A percentile compares a stretch with the other conserved stretches of the same genome.
Evolutionary conservation across 2,113 vertebrate species (phyloP).

Genomic region (Amphiprion ocellaris): DNA sequence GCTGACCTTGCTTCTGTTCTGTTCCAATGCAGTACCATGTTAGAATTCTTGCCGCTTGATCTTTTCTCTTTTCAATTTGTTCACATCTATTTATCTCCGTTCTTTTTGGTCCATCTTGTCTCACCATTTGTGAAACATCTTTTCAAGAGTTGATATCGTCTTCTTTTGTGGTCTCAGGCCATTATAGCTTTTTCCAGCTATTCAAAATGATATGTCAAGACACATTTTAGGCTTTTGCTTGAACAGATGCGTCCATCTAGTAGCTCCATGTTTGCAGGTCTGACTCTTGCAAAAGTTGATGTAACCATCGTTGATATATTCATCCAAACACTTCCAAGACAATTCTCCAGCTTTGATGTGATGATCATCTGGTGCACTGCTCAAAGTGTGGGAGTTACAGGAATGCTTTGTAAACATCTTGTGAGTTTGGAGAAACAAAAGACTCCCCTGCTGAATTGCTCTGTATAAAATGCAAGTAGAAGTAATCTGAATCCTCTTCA

Average conservation of each 20-base stretch:
- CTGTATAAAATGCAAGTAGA: background rate
- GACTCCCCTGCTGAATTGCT: background rate
- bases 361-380: background rate
- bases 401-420: background rate
- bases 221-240: background rate
- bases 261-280: background rate
- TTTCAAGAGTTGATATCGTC: background rate
- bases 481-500: constrained; percentile 18
- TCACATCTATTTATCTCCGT: constrained; percentile 3
- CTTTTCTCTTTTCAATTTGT: background rate
- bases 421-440: background rate
- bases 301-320: background rate
- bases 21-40: background rate
- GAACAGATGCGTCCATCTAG: background rate
- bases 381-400: background rate
- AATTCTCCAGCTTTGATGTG: background rate
- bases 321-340: background rate
- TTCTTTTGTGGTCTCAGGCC: constrained; percentile 11
- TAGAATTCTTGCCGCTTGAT: background rate
- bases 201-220: background rate
- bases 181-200: background rate
- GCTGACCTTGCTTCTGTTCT: constrained; percentile 7
- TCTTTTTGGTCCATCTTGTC: background rate
- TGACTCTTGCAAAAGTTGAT: background rate
- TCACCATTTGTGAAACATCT: background rate